Conservation (phyloP, 2,888 invertebrate genomes). For the Tricholauxania praeusta region DNA sequence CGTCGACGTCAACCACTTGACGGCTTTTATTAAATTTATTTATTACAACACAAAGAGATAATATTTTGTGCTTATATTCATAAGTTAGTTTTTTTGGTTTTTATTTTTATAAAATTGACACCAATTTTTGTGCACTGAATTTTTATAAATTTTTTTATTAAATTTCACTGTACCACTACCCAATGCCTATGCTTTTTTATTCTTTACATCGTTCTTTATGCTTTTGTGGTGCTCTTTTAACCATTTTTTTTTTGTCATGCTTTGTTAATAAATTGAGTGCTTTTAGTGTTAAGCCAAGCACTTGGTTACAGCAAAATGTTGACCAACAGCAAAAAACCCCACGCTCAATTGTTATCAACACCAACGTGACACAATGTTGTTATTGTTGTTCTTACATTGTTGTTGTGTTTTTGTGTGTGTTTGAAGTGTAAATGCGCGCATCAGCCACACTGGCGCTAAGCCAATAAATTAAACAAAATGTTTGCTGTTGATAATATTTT, state of each 20-base stretch:
- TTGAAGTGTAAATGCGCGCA: slow-evolving; percentile 50
- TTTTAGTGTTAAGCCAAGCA: slow-evolving; percentile 43
- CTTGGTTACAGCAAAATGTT: slow-evolving; percentile 38
- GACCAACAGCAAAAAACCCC: not conserved
- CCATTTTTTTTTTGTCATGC: not conserved
- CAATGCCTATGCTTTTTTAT: not conserved
- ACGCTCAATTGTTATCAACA: not conserved
- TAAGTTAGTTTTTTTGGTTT: slow-evolving; percentile 16
- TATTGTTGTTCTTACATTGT: too few relatives aligned
- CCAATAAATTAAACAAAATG: slow-evolving; percentile 63
- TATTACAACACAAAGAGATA: not conserved
- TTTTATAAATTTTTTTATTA: not conserved
- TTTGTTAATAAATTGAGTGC: slow-evolving; percentile 45
- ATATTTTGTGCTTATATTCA: not conserved
- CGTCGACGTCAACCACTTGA: too few relatives aligned
- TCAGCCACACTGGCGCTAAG: slow-evolving; percentile 62
- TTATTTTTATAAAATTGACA: slow-evolving; percentile 13
- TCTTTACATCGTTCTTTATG: slow-evolving; percentile 8
- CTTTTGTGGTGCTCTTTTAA: not conserved
- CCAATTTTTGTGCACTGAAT: not conserved
- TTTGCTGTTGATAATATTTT: slow-evolving; percentile 23
- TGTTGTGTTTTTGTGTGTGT: slow-evolving; percentile 35
- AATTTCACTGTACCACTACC: not conserved
- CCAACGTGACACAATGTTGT: not conserved
- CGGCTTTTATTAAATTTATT: too few relatives aligned